phyloP scores from a whole-genome alignment of 2,797 vertebrate genomes.

The Lepidocolaptes lacrymiger region DNA sequence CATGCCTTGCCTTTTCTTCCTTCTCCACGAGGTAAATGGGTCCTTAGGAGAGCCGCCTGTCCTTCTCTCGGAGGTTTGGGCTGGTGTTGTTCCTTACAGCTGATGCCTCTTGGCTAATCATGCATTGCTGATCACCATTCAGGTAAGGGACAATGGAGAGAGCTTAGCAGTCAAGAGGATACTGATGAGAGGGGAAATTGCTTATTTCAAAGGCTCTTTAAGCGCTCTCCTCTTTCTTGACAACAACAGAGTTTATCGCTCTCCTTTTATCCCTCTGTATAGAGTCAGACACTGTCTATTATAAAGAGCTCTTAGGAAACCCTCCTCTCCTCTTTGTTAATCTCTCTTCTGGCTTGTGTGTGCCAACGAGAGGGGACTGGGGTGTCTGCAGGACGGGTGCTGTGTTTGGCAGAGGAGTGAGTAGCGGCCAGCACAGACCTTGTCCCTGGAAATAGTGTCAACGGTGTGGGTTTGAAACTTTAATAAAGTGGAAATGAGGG shows the following conservation, averaged over 20 bases:
- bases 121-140: constrained; percentile 69
- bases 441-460: not conserved
- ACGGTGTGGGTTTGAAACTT: accelerated
- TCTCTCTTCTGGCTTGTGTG: not conserved
- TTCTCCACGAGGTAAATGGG: not conserved
- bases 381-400: not conserved
- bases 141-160: constrained; percentile 68
- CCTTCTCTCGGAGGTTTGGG: not conserved
- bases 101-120: constrained; percentile 55
- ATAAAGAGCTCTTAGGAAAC: not conserved
- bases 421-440: not conserved
- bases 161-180: constrained; percentile 46
- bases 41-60: not conserved
- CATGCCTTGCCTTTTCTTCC: not conserved
- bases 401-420: not conserved
- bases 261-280: constrained; percentile 17
- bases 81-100: constrained; percentile 50
- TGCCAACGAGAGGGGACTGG: not conserved
- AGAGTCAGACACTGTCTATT: not conserved
- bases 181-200: constrained; percentile 65
- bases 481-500: not conserved
- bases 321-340: not conserved
- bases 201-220: constrained; percentile 64
- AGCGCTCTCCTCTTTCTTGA: constrained; percentile 45
- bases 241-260: constrained; percentile 54